Conservation (phyloP, 2,888 invertebrate species). For the Caenorhabditis sp. region DNA sequence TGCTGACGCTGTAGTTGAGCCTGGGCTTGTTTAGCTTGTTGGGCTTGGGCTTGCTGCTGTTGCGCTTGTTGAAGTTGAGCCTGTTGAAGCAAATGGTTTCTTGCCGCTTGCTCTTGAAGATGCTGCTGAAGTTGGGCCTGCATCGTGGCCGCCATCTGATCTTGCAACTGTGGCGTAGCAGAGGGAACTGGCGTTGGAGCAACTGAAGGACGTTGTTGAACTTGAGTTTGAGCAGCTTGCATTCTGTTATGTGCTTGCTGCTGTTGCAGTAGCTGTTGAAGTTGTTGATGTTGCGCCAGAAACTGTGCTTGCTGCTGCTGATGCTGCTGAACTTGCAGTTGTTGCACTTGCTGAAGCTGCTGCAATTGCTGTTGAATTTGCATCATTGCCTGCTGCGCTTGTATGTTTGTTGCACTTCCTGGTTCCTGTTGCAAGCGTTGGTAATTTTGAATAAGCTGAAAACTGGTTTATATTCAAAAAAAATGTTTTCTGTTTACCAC, state of each 20-base stretch:
- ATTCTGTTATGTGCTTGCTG: conserved; percentile 4
- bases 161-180: conserved; percentile 6
- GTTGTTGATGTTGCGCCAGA: too few relatives aligned
- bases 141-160: neutral
- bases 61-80: conserved; percentile 13
- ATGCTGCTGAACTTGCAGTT: conserved; percentile 23
- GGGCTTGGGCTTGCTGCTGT: conserved; percentile 3
- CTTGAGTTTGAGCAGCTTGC: neutral
- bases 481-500: too few relatives aligned
- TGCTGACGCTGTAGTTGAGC: conserved; percentile 20
- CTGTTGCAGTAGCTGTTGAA: conserved; percentile 30
- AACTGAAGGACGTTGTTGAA: conserved; percentile 20
- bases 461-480: too few relatives aligned
- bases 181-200: conserved; percentile 6
- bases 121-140: conserved; percentile 12
- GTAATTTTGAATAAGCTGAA: too few relatives aligned
- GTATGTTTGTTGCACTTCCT: conserved; percentile 27
- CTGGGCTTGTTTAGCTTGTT: too few relatives aligned
- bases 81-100: neutral
- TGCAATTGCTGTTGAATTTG: conserved; percentile 40
- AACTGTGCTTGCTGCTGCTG: conserved; percentile 19
- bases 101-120: neutral
- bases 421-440: neutral
- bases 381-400: conserved; percentile 18
- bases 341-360: conserved; percentile 42